Conservation (phyloP, 2,797 vertebrate genomes). For the Pangasius djambal region DNA sequence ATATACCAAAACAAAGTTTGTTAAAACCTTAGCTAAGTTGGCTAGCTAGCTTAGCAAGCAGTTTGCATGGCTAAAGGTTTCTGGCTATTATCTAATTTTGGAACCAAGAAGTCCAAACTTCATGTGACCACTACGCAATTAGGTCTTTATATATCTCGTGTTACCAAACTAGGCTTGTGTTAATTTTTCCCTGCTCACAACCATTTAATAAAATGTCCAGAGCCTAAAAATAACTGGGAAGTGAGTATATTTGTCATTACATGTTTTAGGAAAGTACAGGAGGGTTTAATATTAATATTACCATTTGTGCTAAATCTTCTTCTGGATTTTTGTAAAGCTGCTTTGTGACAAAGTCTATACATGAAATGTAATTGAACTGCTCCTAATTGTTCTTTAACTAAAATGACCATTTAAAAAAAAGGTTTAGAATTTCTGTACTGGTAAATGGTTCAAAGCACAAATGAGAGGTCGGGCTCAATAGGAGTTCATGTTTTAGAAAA, state of each 20-base stretch:
- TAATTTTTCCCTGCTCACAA: background rate
- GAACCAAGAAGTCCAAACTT: background rate
- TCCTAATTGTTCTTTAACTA: background rate
- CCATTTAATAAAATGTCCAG: background rate
- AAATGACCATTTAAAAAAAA: background rate
- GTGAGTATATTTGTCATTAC: background rate
- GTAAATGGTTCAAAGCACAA: background rate
- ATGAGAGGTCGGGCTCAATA: background rate
- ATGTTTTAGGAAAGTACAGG: background rate
- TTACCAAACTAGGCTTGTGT: background rate
- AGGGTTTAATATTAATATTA: background rate
- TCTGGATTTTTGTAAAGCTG: background rate
- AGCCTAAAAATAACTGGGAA: background rate
- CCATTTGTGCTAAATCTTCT: background rate
- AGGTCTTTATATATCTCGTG: background rate
- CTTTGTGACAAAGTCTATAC: background rate
- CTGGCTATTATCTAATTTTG: background rate
- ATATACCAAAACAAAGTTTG: too few relatives aligned
- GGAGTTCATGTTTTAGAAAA: background rate
- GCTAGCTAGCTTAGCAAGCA: background rate
- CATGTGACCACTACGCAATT: background rate
- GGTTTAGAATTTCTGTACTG: background rate
- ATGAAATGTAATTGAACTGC: background rate
- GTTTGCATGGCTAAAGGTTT: background rate
- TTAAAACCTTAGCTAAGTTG: background rate